Evolutionary conservation across 2,113 vertebrate genomes (phyloP).

Genomic region (Vidua chalybeata): DNA sequence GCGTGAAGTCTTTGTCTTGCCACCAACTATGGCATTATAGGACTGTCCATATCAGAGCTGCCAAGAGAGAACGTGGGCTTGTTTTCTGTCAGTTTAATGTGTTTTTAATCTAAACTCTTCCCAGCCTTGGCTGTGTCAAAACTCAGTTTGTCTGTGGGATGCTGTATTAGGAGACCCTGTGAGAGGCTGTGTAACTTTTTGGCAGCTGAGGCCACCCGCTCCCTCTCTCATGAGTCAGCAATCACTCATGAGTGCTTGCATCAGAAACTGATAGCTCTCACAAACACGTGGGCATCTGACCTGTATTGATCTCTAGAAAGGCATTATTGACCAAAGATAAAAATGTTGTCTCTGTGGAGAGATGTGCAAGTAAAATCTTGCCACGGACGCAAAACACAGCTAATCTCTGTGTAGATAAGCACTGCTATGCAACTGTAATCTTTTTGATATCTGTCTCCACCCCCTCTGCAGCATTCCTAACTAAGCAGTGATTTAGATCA

Average conservation of each 20-base stretch:
- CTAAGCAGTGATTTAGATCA: background rate
- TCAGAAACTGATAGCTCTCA: background rate
- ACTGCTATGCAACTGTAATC: background rate
- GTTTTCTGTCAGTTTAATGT: background rate
- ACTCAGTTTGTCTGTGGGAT: background rate
- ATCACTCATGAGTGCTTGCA: background rate
- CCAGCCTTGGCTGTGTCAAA: background rate
- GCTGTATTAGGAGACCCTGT: background rate
- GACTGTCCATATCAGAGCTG: background rate
- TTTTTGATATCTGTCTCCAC: background rate
- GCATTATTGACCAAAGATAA: background rate
- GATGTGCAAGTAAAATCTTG: background rate
- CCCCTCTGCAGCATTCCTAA: background rate
- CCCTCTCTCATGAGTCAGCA: background rate
- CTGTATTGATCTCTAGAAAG: background rate
- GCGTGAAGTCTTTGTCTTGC: background rate
- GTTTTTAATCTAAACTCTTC: background rate
- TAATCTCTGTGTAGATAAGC: background rate
- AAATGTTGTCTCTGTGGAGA: background rate
- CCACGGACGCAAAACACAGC: rapidly evolving
- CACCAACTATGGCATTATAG: background rate
- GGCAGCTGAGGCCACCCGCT: rapidly evolving
- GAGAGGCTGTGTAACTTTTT: background rate
- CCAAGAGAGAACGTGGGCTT: background rate
- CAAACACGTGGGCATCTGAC: background rate